These are phyloP conservation scores for Ectemnius lituratus DNA, from an alignment of 2,888 invertebrate species.

Conservation along the genomic window DNA sequence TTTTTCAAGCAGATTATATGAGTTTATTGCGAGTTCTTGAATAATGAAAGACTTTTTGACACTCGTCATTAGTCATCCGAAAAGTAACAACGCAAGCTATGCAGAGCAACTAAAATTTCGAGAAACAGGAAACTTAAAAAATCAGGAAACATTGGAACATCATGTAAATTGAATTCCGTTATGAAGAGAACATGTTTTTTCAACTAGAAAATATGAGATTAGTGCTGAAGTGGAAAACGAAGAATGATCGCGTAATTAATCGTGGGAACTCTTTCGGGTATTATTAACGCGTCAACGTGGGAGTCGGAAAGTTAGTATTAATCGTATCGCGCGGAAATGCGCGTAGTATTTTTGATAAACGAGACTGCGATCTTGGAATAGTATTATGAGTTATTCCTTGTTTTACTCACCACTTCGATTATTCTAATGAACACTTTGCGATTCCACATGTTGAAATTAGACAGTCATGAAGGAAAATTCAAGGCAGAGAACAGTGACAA, in stretches of 20 bases:
- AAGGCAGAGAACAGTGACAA: slow-evolving; percentile 14
- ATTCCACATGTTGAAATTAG: slow-evolving; percentile 72
- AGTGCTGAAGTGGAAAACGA: background rate
- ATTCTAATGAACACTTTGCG: slow-evolving; percentile 75
- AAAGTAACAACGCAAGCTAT: slow-evolving; percentile 84
- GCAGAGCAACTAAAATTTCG: slow-evolving; percentile 81
- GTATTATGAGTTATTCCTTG: background rate
- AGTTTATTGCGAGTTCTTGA: slow-evolving; percentile 80
- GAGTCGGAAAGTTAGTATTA: slow-evolving; percentile 13
- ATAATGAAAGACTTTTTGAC: slow-evolving; percentile 83
- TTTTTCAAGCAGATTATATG: too few species aligned
- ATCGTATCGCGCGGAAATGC: slow-evolving; percentile 8
- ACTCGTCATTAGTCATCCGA: slow-evolving; percentile 86
- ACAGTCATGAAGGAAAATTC: slow-evolving; percentile 14
- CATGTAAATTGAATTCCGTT: too few species aligned
- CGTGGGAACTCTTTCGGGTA: slow-evolving; percentile 17
- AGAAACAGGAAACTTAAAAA: too few species aligned
- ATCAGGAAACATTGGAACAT: background rate
- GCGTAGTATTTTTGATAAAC: background rate
- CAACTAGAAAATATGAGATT: too few species aligned
- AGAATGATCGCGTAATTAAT: slow-evolving; percentile 31
- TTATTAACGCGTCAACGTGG: slow-evolving; percentile 9
- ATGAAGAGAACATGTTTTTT: too few species aligned
- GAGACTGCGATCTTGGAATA: background rate
- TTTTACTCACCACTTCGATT: slow-evolving; percentile 73